Base-by-base conservation (phyloP, 2,113 vertebrate genomes). In the Okapia johnstoni region DNA sequence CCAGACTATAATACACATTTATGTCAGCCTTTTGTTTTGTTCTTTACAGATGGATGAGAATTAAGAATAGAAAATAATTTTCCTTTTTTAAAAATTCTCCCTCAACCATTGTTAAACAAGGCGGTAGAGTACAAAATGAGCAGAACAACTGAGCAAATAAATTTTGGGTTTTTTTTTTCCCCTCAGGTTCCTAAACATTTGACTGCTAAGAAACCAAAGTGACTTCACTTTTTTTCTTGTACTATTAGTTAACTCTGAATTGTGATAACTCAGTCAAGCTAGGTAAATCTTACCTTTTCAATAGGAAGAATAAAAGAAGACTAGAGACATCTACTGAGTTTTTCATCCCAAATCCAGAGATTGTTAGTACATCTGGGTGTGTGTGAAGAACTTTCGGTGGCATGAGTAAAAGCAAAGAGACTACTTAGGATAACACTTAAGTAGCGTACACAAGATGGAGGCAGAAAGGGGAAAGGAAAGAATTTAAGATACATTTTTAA, bases 1-100 rank as follows among this genome's bases (percentile, higher is more conserved):
- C 46, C 50, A 89, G 52, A 81, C 17, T 46, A 17, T n/a, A 73
- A 83, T 70, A 58, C 50, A 90, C 25, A 90, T 87, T 96, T 96
- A 85, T 95, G 96, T 96, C 90, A 95, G 50, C 48, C 70, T 96
- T 97, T 23, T 87, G 57, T 87, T 90, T 90, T 83, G 46, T 96
- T 93, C 73, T 95, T 94, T 90, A 96, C 76, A 90, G 36, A 87
- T 54, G 30, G 40, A 76, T 76, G 63, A 89, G 33, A 97, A 97
- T 79, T 86, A 79, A 93, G 48, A 96, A 96, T 91, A 95, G 48
- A 88, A 87, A 43, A 94, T 43, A 77, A 66, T 76, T 90, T 95
- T 77, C 52, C n/a, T 58, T 63, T 50, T 58, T 81, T 84, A 14
- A 6, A 26, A 66, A 26, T 79, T 93, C 16, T 93, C 48, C n/a